Percentiles rank a stretch among this genome's conserved stretches.
Conservation (phyloP, 2,113 vertebrate genomes). For the Paedocypris sp. region DNA sequence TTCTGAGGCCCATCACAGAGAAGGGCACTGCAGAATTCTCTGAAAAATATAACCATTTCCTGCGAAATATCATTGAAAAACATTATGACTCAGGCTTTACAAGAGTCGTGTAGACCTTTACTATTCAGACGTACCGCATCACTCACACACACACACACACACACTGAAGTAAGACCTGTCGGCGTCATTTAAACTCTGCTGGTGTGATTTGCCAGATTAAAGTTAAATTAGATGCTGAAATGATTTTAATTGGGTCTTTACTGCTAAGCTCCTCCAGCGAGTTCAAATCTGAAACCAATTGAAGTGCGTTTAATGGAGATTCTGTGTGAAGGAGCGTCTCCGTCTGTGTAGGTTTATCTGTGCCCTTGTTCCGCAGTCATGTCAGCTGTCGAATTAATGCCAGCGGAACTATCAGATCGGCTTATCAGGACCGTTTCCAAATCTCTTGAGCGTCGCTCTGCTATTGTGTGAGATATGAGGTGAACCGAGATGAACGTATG, state of each 20-base stretch:
- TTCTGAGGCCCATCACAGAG: constrained; percentile 7
- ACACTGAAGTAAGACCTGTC: too few species aligned
- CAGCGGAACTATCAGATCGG: background rate
- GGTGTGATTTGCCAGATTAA: background rate
- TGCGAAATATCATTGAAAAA: constrained; percentile 12
- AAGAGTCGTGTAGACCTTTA: background rate
- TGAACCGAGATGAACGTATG: too few species aligned
- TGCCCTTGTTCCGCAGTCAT: constrained; percentile 16
- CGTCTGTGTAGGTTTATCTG: constrained; percentile 5
- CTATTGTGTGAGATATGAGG: background rate
- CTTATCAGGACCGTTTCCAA: background rate
- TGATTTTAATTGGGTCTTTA: background rate
- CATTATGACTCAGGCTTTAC: constrained; percentile 7
- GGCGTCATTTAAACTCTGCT: background rate
- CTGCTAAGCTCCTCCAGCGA: background rate
- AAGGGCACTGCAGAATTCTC: background rate
- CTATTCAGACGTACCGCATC: background rate
- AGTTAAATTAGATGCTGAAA: constrained; percentile 5
- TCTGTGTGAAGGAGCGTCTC: background rate
- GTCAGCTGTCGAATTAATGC: constrained; percentile 2
- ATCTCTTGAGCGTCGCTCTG: background rate
- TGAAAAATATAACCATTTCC: constrained; percentile 11
- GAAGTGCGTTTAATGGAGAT: background rate
- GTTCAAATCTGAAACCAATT: constrained; percentile 1
- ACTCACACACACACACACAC: too few species aligned